Evolutionary conservation across 1,140 invertebrate genomes (phyloP).

Genomic region (Pseudomyrmex cubaensis): DNA sequence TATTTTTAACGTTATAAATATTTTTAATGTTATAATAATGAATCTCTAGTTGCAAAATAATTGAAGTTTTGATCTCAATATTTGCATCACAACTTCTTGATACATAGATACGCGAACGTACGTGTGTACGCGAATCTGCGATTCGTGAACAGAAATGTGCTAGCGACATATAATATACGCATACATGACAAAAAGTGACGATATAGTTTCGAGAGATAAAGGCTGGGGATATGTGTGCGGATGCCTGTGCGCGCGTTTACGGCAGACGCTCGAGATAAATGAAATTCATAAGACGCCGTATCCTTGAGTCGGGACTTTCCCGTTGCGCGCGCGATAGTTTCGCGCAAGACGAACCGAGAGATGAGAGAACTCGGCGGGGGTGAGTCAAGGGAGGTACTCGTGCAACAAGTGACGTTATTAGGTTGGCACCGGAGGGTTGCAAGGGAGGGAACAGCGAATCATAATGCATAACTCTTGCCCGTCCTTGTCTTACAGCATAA

Average conservation of each 20-base stretch:
- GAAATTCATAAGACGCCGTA: constrained; percentile 75
- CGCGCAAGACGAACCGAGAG: constrained; percentile 57
- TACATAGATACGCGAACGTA: background rate
- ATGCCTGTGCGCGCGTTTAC: constrained; percentile 2
- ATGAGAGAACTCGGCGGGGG: constrained; percentile 23
- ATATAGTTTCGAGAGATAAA: background rate
- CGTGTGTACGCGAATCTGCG: background rate
- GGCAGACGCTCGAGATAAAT: constrained; percentile 67
- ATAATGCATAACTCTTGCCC: constrained; percentile 83
- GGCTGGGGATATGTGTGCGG: too few relatives aligned
- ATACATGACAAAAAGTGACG: background rate
- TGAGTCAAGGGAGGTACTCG: constrained; percentile 64
- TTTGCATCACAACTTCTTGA: background rate
- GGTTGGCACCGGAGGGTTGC: constrained; percentile 71
- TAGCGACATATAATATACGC: background rate
- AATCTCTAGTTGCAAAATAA: background rate
- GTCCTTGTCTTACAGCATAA: constrained; percentile 78
- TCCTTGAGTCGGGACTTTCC: constrained; percentile 71
- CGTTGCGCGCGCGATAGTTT: constrained; percentile 75
- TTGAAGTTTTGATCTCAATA: background rate
- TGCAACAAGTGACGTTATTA: constrained; percentile 84
- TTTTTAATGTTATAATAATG: too few relatives aligned
- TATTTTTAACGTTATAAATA: too few relatives aligned
- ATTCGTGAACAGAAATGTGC: background rate
- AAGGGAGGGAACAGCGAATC: constrained; percentile 77